Percentiles rank a stretch among this genome's conserved stretches.
phyloP scores from a whole-genome alignment of 1,140 invertebrate genomes.

The Achroia grisella region DNA sequence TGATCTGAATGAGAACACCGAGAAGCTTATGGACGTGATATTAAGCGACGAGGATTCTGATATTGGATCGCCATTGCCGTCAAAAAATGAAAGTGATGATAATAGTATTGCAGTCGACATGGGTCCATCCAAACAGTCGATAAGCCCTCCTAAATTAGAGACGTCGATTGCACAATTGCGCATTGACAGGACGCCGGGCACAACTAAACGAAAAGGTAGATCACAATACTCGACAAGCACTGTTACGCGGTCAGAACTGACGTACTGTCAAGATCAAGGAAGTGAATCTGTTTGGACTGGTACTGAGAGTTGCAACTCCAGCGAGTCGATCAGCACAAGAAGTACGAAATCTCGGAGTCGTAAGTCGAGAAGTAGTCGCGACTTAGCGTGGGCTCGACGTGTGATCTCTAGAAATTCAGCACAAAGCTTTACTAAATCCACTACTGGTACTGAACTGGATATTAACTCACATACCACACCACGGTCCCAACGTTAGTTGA shows the following conservation, averaged over 20 bases:
- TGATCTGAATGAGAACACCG: slow-evolving; percentile 51
- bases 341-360: slow-evolving; percentile 34
- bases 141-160: slow-evolving; percentile 53
- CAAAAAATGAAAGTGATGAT: slow-evolving; percentile 7
- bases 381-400: slow-evolving; percentile 46
- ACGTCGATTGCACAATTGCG: slow-evolving; percentile 43
- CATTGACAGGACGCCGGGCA: slow-evolving; percentile 15
- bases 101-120: slow-evolving; percentile 10
- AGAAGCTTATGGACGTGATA: slow-evolving; percentile 46
- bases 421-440: slow-evolving; percentile 15
- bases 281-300: slow-evolving; percentile 34
- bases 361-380: slow-evolving; percentile 29
- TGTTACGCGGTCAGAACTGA: slow-evolving; percentile 29
- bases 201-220: slow-evolving; percentile 1
- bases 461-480: slow-evolving; percentile 39
- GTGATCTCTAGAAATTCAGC: slow-evolving; percentile 34
- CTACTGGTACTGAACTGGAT: slow-evolving; percentile 41
- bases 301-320: slow-evolving; percentile 24
- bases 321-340: slow-evolving; percentile 21
- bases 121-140: slow-evolving; percentile 11
- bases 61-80: slow-evolving; percentile 9
- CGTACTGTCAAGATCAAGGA: slow-evolving; percentile 16
- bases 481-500: slow-evolving; percentile 16
- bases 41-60: slow-evolving; percentile 38
- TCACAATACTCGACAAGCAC: slow-evolving; percentile 31